Evolutionary conservation across 2,888 invertebrate species (phyloP).

Genomic region (Cistogaster globosa): DNA sequence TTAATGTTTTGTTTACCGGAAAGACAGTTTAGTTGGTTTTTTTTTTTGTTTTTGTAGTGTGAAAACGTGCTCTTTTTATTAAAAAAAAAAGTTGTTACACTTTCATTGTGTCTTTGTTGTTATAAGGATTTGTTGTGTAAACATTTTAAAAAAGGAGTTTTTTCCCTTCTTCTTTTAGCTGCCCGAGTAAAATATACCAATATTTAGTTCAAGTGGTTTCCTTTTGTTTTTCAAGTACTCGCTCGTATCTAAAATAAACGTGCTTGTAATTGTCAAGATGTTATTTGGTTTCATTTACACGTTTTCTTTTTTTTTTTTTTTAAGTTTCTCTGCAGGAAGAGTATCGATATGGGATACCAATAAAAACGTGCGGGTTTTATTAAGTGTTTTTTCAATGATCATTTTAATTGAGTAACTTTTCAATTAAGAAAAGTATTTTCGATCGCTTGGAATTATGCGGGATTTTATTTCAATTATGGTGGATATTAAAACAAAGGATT

Average conservation of each 20-base stretch:
- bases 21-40: slow-evolving; percentile 3
- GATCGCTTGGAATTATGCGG: slow-evolving; percentile 41
- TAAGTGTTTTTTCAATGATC: slow-evolving; percentile 33
- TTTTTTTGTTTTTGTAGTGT: slow-evolving; percentile 22
- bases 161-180: slow-evolving; percentile 23
- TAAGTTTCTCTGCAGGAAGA: neutral
- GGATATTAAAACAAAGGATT: neutral
- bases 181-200: slow-evolving; percentile 6
- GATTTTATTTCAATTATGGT: slow-evolving; percentile 31
- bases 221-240: slow-evolving; percentile 53
- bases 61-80: slow-evolving; percentile 61
- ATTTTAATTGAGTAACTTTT: slow-evolving; percentile 49
- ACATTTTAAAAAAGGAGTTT: slow-evolving; percentile 23
- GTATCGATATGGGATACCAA: slow-evolving; percentile 25
- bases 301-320: neutral
- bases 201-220: slow-evolving; percentile 67
- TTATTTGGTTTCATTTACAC: slow-evolving; percentile 42
- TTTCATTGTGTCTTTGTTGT: slow-evolving; percentile 32
- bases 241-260: slow-evolving; percentile 17
- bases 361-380: slow-evolving; percentile 56
- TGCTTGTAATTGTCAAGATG: slow-evolving; percentile 52
- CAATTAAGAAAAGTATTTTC: slow-evolving; percentile 44
- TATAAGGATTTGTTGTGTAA: slow-evolving; percentile 57
- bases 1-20: slow-evolving; percentile 11
- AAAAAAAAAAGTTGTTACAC: slow-evolving; percentile 54